A percentile compares a stretch with the other conserved stretches of the same genome.
These are phyloP conservation scores for Noturus placidus DNA, from an alignment of 2,113 vertebrate genomes.

Conservation along the genomic window DNA sequence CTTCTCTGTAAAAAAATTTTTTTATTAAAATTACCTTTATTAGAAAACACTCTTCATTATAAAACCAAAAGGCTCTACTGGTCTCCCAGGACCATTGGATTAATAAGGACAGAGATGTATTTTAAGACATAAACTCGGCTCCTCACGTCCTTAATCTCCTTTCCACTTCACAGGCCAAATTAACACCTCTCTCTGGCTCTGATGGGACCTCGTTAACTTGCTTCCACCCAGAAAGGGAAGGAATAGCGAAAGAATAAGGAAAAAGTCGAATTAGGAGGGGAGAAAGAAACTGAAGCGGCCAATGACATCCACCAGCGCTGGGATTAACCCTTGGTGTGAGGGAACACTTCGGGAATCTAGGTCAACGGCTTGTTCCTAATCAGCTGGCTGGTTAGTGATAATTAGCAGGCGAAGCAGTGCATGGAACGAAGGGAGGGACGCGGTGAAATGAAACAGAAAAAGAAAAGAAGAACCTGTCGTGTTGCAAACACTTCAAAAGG, in stretches of 20 bases:
- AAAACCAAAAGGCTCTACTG: constrained; percentile 72
- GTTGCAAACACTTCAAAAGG: constrained; percentile 78
- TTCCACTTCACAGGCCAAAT: constrained; percentile 82
- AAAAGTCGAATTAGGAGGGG: constrained; percentile 62
- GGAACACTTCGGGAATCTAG: constrained; percentile 69
- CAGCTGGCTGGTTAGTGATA: constrained; percentile 80
- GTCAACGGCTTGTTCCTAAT: constrained; percentile 77
- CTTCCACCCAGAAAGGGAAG: constrained; percentile 76
- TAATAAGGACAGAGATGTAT: constrained; percentile 84
- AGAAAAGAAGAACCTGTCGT: constrained; percentile 75
- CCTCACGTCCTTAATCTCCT: constrained; percentile 84
- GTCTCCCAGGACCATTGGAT: constrained; percentile 78
- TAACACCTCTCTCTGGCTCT: constrained; percentile 82
- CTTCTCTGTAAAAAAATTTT: constrained; percentile 67
- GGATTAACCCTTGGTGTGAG: constrained; percentile 78
- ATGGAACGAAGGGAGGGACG: constrained; percentile 59
- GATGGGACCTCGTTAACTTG: constrained; percentile 84
- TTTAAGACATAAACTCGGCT: constrained; percentile 83
- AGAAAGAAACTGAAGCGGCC: constrained; percentile 69
- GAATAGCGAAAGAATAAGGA: constrained; percentile 27
- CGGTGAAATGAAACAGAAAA: constrained; percentile 74
- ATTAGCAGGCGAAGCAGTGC: constrained; percentile 72
- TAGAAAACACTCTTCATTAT: constrained; percentile 80
- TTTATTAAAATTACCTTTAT: constrained; percentile 82
- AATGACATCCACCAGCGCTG: constrained; percentile 77